Conservation (phyloP, 1,140 invertebrate genomes). For the Pseudoatta argentina region DNA sequence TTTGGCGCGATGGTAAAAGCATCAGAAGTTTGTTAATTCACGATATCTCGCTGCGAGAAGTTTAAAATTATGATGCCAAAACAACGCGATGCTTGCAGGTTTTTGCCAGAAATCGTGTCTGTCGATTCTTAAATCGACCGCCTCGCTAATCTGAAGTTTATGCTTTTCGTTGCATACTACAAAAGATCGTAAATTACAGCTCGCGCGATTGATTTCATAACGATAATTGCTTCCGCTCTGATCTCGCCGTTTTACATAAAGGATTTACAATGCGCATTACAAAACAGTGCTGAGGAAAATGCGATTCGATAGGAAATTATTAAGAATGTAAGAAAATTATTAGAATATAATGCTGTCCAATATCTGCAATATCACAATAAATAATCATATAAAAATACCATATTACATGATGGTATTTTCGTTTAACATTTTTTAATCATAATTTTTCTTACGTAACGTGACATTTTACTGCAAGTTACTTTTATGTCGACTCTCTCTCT, state of each 20-base stretch:
- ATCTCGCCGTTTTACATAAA: not conserved
- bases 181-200: slow-evolving; percentile 55
- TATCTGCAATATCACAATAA: not conserved
- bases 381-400: not conserved
- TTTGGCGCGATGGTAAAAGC: slow-evolving; percentile 20
- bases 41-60: not conserved
- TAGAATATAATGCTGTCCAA: not conserved
- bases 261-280: slow-evolving; percentile 13
- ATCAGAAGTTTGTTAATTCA: slow-evolving; percentile 4
- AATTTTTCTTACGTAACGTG: not conserved
- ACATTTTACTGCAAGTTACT: slow-evolving; percentile 1
- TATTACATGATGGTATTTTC: not conserved
- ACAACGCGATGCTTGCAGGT: not conserved
- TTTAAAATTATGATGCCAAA: slow-evolving; percentile 2
- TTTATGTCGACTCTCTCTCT: slow-evolving; percentile 11
- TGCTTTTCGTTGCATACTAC: slow-evolving; percentile 48
- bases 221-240: slow-evolving; percentile 24
- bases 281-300: slow-evolving; percentile 11
- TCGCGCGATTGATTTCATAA: slow-evolving; percentile 5
- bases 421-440: not conserved
- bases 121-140: slow-evolving; percentile 24
- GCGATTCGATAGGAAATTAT: not conserved
- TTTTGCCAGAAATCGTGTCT: not conserved
- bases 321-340: too few species aligned
- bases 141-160: slow-evolving; percentile 35